A percentile compares a stretch with the other conserved stretches of the same genome.
phyloP scores from a whole-genome alignment of 2,113 vertebrate species.

The Rhinopomastus cyanomelas region DNA sequence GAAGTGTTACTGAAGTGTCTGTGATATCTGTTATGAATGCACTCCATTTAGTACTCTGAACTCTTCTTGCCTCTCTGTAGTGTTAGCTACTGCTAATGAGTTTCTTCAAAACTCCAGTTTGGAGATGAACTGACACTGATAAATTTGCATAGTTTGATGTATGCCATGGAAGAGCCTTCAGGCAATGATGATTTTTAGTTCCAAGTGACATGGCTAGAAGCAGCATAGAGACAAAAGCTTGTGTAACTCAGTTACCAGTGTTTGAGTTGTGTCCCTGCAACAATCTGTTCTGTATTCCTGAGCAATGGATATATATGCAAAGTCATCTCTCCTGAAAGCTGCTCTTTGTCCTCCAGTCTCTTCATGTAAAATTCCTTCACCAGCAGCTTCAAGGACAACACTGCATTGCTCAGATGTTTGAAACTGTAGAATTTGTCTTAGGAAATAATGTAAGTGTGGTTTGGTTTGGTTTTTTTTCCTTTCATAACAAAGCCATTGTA shows the following conservation, averaged over 20 bases:
- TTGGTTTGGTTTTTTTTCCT: conserved; percentile 50
- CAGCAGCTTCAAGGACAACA: conserved; percentile 14
- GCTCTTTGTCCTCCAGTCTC: neutral
- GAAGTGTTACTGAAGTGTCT: neutral
- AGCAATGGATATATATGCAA: neutral
- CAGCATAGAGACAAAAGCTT: neutral
- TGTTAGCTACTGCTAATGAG: neutral
- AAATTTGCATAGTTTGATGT: neutral
- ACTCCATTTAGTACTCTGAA: neutral
- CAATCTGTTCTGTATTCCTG: neutral
- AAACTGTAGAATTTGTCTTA: conserved; percentile 27
- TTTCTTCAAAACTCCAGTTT: neutral
- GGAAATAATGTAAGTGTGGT: conserved; percentile 33
- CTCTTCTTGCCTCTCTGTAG: neutral
- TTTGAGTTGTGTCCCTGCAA: neutral
- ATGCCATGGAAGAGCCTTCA: neutral
- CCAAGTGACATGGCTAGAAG: neutral
- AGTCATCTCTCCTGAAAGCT: neutral
- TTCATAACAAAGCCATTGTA: conserved; percentile 47
- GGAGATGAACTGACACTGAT: accelerated
- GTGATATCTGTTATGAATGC: neutral
- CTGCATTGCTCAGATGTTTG: neutral
- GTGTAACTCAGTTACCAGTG: accelerated
- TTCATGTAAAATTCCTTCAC: conserved; percentile 9
- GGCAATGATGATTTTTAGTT: neutral